Conservation (phyloP, 2,888 invertebrate species). For the Rhopalosiphum nymphaeae region DNA sequence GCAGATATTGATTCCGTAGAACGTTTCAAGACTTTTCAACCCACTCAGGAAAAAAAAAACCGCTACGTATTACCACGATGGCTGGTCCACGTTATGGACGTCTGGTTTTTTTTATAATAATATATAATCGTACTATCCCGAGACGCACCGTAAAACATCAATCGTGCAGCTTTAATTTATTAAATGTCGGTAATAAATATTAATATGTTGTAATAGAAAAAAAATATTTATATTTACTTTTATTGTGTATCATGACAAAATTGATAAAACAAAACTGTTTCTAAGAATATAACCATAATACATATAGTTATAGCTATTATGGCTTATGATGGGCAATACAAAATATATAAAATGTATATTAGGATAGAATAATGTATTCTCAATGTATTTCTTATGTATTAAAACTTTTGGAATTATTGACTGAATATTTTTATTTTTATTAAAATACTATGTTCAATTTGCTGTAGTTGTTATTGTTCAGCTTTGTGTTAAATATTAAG, state of each 20-base stretch:
- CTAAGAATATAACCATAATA: neutral
- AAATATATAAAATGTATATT: neutral
- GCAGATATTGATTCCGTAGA: neutral
- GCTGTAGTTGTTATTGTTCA: neutral
- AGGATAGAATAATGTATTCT: neutral
- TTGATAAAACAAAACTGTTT: neutral
- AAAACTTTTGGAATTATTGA: neutral
- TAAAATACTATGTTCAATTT: neutral
- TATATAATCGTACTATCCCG: neutral
- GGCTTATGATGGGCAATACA: neutral
- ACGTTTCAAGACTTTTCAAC: constrained; percentile 9
- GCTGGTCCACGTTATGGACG: neutral
- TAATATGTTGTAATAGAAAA: neutral
- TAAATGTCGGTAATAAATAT: neutral
- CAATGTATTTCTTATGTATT: no score
- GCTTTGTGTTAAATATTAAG: neutral
- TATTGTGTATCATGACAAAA: neutral
- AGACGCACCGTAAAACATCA: neutral
- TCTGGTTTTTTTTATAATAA: neutral
- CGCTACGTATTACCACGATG: neutral
- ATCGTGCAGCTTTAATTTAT: neutral
- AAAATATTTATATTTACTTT: neutral
- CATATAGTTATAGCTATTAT: neutral
- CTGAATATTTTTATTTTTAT: neutral
- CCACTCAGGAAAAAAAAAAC: neutral